Evolutionary conservation across 1,140 invertebrate genomes (phyloP).

Genomic region (Cryptotermes secundus): DNA sequence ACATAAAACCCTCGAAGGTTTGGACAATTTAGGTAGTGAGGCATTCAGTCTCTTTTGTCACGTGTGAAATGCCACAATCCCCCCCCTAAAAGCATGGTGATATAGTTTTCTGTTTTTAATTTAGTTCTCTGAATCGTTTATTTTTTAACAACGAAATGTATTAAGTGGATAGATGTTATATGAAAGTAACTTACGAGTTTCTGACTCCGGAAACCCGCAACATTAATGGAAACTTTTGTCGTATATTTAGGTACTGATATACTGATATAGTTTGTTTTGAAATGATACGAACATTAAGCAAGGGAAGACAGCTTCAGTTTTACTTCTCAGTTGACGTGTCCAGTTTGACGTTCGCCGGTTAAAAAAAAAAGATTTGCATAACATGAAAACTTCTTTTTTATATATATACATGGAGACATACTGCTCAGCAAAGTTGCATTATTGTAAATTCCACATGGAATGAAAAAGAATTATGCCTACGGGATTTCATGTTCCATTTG

Average conservation of each 20-base stretch:
- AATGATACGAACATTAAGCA: background rate
- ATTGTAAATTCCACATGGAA: conserved; percentile 20
- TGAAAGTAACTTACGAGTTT: background rate
- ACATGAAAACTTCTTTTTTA: background rate
- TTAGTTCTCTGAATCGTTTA: background rate
- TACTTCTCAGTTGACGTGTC: background rate
- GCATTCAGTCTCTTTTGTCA: background rate
- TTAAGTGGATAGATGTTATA: conserved; percentile 13
- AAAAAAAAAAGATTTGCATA: background rate
- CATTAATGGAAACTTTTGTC: background rate
- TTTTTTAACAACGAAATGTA: background rate
- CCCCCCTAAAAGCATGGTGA: background rate
- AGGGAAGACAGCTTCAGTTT: background rate
- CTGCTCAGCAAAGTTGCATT: background rate
- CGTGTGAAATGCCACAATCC: background rate
- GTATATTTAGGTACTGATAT: too few species aligned
- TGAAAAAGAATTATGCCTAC: background rate
- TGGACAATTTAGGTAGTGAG: background rate
- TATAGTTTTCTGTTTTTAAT: background rate
- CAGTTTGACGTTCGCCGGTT: background rate
- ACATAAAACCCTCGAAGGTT: background rate
- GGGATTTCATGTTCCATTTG: background rate
- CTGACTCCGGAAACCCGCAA: background rate
- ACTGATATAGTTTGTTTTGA: background rate
- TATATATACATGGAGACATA: background rate